Evolutionary conservation across 2,888 invertebrate genomes (phyloP), one percentile per base, ranked within the genome.

Genomic region (Eugnorisma glareosa): DNA sequence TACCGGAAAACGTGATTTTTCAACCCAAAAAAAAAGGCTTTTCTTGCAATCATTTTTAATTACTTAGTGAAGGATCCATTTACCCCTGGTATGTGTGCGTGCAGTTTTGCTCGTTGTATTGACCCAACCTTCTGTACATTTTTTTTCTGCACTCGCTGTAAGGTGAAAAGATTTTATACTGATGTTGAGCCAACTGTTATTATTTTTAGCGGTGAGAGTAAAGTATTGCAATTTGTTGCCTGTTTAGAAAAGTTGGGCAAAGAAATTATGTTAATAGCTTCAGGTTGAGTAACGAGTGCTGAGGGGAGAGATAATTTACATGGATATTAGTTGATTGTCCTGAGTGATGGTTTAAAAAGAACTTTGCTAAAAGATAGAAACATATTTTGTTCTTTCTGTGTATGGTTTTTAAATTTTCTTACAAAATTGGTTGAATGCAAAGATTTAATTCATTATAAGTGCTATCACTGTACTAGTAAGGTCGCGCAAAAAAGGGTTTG

Each of bases 191-290:
- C 67, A 74, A 59, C 45, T 18, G 57, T 67, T 79, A 75, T 75
- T 81, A 79, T 78, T 80, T 75, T 71, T 51, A 77, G 82, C 73
- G 70, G 57, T 67, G 43, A 72, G 66, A 66, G 57, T 57, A 72
- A 83, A 83, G 76, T 74, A 75, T 71, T 73, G 64, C 69, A 85
- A 77, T 85, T 85, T 83, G 82, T 85, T 81, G 61, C 43, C 73
- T 70, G 72, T 85, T 83, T 72, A 64, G 54, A 57, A 66, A 72
- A 63, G 64, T 84, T 75, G 66, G 18, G 40, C 21, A 24, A 59
- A 37, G 67, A 35, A 77, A 85, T 83, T 71, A 77, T 74, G 78
- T 45, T 66, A 82, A 77, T 77, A 48, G 71, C 35, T 69, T 51
- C 59, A 54, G 40, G 77, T 64, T 73, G 59, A 75, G 54, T 68